These are phyloP conservation scores for Patiria pectinifera DNA, from an alignment of 53 echinoderm and acorn worm species.

Conservation along the genomic window DNA sequence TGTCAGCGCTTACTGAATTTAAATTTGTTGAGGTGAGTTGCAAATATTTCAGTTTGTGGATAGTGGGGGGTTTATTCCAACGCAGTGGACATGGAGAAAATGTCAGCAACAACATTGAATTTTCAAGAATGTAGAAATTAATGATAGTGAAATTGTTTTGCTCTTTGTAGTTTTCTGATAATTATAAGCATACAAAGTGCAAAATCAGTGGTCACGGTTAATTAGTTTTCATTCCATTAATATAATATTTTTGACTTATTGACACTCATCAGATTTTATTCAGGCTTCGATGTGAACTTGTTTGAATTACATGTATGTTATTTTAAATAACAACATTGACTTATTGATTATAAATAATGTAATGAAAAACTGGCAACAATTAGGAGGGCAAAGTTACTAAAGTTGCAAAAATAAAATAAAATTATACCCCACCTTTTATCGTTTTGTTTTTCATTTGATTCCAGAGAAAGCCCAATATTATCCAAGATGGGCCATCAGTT, in stretches of 20 bases:
- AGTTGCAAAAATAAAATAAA: not conserved
- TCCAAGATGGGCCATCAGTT: slow-evolving; percentile 86
- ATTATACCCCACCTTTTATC: not conserved
- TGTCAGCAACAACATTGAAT: not conserved
- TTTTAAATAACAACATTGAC: too few species aligned
- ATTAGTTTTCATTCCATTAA: too few species aligned
- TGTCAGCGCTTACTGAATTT: slow-evolving; percentile 36
- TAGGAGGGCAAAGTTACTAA: not conserved
- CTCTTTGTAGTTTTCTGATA: too few species aligned
- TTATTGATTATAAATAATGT: too few species aligned
- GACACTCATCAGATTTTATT: too few species aligned
- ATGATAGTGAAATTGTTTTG: not conserved
- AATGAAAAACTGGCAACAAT: too few species aligned
- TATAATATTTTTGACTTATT: too few species aligned
- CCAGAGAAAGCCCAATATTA: slow-evolving; percentile 49
- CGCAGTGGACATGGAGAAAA: too few species aligned
- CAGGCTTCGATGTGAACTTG: too few species aligned
- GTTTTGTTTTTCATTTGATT: not conserved
- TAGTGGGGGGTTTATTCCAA: not conserved
- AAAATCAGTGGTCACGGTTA: too few species aligned
- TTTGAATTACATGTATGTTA: too few species aligned
- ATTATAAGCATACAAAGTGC: too few species aligned
- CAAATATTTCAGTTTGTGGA: not conserved
- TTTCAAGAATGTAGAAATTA: not conserved
- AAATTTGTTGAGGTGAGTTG: slow-evolving; percentile 50